These are phyloP conservation scores for Yoshiicerus persimilis DNA, from an alignment of 1,140 invertebrate species.

Conservation along the genomic window DNA sequence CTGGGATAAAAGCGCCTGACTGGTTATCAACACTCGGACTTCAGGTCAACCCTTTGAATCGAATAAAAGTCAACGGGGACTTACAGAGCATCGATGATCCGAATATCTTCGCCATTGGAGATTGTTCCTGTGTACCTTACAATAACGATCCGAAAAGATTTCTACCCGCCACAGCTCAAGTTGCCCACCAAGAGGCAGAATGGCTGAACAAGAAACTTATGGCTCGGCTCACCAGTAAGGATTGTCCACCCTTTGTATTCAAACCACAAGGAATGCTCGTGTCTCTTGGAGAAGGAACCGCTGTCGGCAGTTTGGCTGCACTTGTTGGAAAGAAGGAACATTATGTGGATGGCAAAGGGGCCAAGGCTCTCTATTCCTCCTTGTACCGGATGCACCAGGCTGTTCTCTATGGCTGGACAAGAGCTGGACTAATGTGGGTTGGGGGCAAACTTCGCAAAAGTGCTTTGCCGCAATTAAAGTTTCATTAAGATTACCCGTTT, in stretches of 20 bases:
- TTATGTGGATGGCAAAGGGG: conserved; percentile 34
- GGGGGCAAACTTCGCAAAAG: conserved; percentile 35
- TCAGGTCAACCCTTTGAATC: conserved; percentile 27
- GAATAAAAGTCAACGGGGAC: conserved; percentile 26
- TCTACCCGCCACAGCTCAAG: conserved; percentile 39
- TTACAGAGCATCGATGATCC: conserved; percentile 28
- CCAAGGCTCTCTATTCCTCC: conserved; percentile 37
- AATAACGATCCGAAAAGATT: neutral
- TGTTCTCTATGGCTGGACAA: conserved; percentile 34
- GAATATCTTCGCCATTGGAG: conserved; percentile 29
- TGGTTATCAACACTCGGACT: conserved; percentile 28
- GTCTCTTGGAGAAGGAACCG: conserved; percentile 19
- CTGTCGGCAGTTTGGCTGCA: conserved; percentile 35
- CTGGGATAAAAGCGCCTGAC: conserved; percentile 41
- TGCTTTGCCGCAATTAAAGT: conserved; percentile 41
- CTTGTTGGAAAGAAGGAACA: conserved; percentile 33
- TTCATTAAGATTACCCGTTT: too few relatives aligned
- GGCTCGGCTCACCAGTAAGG: neutral
- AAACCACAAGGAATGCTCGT: conserved; percentile 42
- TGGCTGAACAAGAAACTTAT: conserved; percentile 25
- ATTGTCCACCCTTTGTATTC: conserved; percentile 25
- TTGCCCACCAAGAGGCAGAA: conserved; percentile 40
- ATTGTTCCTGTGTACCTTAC: conserved; percentile 30
- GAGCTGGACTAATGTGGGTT: conserved; percentile 31
- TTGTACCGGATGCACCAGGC: conserved; percentile 44